Percentiles rank a stretch among this genome's conserved stretches.
phyloP scores from a whole-genome alignment of 2,888 invertebrate species.

The Physocephala rufipes region DNA sequence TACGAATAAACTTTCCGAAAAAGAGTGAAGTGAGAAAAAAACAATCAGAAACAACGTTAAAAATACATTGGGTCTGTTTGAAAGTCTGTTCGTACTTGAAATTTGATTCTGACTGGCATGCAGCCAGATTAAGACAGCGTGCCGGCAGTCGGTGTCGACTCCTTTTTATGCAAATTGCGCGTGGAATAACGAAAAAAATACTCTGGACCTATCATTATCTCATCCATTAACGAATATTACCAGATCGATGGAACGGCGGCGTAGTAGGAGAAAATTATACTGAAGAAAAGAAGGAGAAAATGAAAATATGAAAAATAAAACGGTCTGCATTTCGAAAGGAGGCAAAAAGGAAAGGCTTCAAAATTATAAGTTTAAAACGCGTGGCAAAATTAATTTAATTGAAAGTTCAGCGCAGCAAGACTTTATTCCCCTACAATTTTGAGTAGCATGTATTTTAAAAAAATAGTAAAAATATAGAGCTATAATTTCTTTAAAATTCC shows the following conservation, averaged over 20 bases:
- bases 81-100: not conserved
- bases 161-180: conserved; percentile 8
- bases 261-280: not conserved
- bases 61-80: not conserved
- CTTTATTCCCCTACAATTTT: not conserved
- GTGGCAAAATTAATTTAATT: conserved; percentile 22
- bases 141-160: too few relatives aligned
- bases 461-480: not conserved
- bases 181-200: not conserved
- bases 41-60: not conserved
- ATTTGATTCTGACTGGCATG: not conserved
- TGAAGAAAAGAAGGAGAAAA: not conserved
- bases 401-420: not conserved
- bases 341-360: not conserved
- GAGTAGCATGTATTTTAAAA: not conserved
- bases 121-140: not conserved
- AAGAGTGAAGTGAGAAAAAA: too few relatives aligned
- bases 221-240: conserved; percentile 11
- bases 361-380: not conserved
- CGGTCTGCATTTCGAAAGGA: not conserved
- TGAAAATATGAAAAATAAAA: not conserved
- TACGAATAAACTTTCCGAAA: too few relatives aligned
- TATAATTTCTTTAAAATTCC: too few relatives aligned
- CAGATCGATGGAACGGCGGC: not conserved
- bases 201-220: conserved; percentile 15